These are phyloP conservation scores for Syrmaticus mikado DNA, from an alignment of 2,113 vertebrate genomes.

Conservation along the genomic window DNA sequence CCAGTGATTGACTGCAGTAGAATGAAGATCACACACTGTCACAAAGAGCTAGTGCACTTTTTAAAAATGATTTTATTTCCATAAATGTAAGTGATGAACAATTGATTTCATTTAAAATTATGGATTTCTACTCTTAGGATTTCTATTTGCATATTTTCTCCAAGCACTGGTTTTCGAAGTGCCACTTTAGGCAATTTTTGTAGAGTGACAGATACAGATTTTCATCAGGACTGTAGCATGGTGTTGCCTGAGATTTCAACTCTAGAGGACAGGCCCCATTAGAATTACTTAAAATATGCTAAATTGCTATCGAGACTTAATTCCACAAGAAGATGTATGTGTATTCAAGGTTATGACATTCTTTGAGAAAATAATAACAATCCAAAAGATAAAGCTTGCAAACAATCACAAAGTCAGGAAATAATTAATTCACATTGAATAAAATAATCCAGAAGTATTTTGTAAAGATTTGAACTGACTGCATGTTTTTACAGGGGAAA, in stretches of 20 bases:
- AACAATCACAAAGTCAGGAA: neutral
- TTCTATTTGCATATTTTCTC: conserved; percentile 72
- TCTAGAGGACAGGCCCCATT: conserved; percentile 15
- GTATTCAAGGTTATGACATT: neutral
- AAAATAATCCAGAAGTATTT: neutral
- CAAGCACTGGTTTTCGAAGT: conserved; percentile 73
- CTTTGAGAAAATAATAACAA: neutral
- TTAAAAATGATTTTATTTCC: conserved; percentile 61
- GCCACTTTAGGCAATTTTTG: conserved; percentile 67
- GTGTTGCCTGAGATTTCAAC: conserved; percentile 43
- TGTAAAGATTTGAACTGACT: neutral
- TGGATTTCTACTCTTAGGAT: conserved; percentile 48
- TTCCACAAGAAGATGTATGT: conserved; percentile 6
- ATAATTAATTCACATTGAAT: neutral
- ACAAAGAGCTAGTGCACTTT: conserved; percentile 44
- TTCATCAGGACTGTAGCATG: conserved; percentile 53
- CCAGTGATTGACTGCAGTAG: conserved; percentile 51
- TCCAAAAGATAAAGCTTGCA: neutral
- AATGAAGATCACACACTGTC: conserved; percentile 37
- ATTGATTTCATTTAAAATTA: conserved; percentile 75
- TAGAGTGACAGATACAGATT: conserved; percentile 61
- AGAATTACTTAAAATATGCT: conserved; percentile 46
- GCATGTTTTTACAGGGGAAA: neutral
- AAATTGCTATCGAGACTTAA: conserved; percentile 29
- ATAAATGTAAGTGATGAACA: conserved; percentile 64